A percentile compares a stretch with the other conserved stretches of the same genome.
Conservation (phyloP, 2,888 invertebrate genomes). For the Drosophila histrio region DNA sequence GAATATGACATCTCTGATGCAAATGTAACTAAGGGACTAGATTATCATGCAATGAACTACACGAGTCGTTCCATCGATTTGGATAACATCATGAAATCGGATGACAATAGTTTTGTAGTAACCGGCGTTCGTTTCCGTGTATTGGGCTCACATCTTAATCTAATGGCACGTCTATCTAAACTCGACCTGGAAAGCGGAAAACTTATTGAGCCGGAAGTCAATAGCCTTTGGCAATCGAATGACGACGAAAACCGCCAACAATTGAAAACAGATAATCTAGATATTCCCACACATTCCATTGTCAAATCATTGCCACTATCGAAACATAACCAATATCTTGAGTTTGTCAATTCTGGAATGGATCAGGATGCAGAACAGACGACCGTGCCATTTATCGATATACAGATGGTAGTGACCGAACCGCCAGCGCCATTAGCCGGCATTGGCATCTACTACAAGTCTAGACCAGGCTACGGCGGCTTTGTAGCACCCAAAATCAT, state of each 20-base stretch:
- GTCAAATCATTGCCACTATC: conserved; percentile 86
- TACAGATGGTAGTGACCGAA: conserved; percentile 88
- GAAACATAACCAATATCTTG: conserved; percentile 88
- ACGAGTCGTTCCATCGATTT: conserved; percentile 91
- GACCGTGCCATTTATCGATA: conserved; percentile 92
- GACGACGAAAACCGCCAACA: conserved; percentile 84
- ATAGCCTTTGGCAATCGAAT: conserved; percentile 92
- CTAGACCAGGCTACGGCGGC: too few relatives aligned
- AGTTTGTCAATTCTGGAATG: conserved; percentile 89
- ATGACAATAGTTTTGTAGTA: conserved; percentile 87
- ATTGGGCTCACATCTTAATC: conserved; percentile 92
- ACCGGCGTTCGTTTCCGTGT: conserved; percentile 91
- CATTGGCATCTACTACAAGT: conserved; percentile 91
- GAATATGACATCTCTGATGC: conserved; percentile 86
- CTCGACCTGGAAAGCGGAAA: conserved; percentile 91
- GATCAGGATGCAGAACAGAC: conserved; percentile 91
- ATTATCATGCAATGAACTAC: too few relatives aligned
- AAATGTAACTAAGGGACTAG: conserved; percentile 87
- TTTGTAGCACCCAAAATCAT: conserved; percentile 90
- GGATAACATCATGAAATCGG: conserved; percentile 90
- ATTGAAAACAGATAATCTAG: conserved; percentile 86
- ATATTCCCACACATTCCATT: conserved; percentile 87
- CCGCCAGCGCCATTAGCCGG: conserved; percentile 90
- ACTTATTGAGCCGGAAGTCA: conserved; percentile 86
- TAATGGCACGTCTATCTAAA: conserved; percentile 91